A percentile compares a stretch with the other conserved stretches of the same genome.
These are phyloP conservation scores for Petroica traversi DNA, from an alignment of 2,113 vertebrate species.

Conservation along the genomic window DNA sequence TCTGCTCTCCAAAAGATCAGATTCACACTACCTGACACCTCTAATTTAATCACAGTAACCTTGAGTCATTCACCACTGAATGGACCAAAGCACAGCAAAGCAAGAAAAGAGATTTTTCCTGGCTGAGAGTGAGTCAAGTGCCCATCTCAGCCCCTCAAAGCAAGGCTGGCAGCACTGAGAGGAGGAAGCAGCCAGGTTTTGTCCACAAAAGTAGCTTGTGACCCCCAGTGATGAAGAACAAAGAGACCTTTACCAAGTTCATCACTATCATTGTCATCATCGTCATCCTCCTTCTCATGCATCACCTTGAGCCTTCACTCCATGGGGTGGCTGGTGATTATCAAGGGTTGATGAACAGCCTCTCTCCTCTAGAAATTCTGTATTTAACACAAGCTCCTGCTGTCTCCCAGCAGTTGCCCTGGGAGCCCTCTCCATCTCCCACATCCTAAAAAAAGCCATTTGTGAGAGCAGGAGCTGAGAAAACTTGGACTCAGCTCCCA, in stretches of 20 bases:
- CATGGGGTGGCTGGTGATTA: background rate
- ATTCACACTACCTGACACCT: background rate
- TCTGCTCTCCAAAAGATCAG: background rate
- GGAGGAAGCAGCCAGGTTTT: background rate
- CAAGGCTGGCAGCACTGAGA: background rate
- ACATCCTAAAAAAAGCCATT: background rate
- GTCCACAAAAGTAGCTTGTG: background rate
- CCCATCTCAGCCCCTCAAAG: background rate
- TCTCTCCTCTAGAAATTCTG: background rate
- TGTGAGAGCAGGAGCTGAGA: background rate
- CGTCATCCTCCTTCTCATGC: background rate
- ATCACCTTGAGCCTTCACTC: background rate
- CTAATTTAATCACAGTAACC: background rate
- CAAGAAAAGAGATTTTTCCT: background rate
- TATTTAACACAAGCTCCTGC: background rate
- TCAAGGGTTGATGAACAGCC: background rate
- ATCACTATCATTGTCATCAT: background rate
- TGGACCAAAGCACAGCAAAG: background rate
- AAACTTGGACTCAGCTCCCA: constrained; percentile 43
- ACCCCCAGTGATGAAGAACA: background rate
- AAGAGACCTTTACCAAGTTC: background rate
- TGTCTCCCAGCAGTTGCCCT: background rate
- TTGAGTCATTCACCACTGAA: background rate
- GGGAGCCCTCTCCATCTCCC: background rate
- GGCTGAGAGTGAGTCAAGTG: background rate